Base-by-base conservation (phyloP, 2,888 invertebrate species). In the Agrilus cyanescens region DNA sequence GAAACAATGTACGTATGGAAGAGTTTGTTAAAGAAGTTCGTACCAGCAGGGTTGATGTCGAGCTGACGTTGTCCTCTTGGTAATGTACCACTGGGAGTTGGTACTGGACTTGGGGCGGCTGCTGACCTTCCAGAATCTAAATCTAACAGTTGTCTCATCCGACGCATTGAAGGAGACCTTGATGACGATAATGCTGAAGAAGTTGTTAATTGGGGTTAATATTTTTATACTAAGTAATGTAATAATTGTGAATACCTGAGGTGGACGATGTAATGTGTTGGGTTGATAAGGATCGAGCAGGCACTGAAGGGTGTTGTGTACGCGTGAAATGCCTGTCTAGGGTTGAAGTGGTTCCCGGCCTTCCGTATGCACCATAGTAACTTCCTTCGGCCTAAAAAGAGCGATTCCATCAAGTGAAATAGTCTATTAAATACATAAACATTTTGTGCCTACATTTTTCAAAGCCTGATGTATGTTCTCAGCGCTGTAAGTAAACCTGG, bases 11-110 rank as follows among this genome's bases (percentile, higher is more conserved):
- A n/a, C 6, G 31, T 12, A 30, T 20, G 33, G 10, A 34, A 25
- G 12, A 25, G n/a, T 15, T 39, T 12, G 8, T 15, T 12, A 25
- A 10, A 15, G 3, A 10, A 12, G 6, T 18, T 50, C 60, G 58
- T 55, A 82, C 83, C 88, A 59, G 85, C 89, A 58, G 89, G 87
- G 72, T 90, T 90, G 54, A 90, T 89, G 66, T 90, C 89, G 53
- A 90, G 74, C 60, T 83, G 80, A 58, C 81, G 72, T 64, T 81
- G 83, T 54, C 72, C 73, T 58, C 83, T 74, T 33, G 80, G 82
- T 58, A 86, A 75, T 40, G 85, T 79, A 12, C 86, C 84, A 43
- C 85, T 79, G 4, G 86, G 84, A 44, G 85, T 85, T 1, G 82
- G 82, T 37, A 82, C 82, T 0, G 82, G 82, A 59, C 82, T 82